Percentiles rank a stretch among this genome's conserved stretches.
phyloP scores from a whole-genome alignment of 2,797 vertebrate species.

The Cheirogaleus major region DNA sequence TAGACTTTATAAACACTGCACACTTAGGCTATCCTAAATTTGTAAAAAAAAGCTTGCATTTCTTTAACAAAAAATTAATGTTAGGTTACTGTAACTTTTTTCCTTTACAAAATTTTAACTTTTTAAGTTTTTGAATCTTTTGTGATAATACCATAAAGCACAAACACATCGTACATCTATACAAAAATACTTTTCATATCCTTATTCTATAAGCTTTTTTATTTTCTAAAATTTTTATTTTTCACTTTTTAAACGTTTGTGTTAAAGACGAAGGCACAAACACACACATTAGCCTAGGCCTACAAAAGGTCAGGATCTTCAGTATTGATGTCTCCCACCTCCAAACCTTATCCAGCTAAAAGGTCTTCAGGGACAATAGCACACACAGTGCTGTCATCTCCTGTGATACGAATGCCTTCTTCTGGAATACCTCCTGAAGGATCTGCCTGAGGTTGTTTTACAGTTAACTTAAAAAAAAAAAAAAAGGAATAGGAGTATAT shows the following conservation, averaged over 20 bases:
- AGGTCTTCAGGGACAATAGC: not conserved
- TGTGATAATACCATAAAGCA: not conserved
- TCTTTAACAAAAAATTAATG: not conserved
- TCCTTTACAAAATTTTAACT: not conserved
- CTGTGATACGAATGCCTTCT: not conserved
- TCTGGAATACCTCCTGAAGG: not conserved
- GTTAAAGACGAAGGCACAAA: not conserved
- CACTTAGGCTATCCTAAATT: not conserved
- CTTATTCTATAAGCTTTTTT: not conserved
- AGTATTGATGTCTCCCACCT: not conserved
- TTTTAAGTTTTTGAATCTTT: not conserved
- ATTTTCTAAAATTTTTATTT: too few relatives aligned
- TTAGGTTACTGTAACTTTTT: not conserved
- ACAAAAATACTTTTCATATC: not conserved
- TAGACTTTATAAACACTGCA: not conserved
- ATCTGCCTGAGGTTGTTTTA: not conserved
- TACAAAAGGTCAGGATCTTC: not conserved
- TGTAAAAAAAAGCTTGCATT: not conserved
- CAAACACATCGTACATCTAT: not conserved
- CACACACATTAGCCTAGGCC: not conserved
- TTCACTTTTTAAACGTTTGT: not conserved
- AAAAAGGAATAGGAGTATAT: not conserved
- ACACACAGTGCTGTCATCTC: not conserved
- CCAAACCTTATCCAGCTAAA: not conserved
- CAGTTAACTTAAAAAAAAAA: not conserved